These are phyloP conservation scores for Atlantisia rogersi DNA, from an alignment of 2,113 vertebrate species.

Conservation along the genomic window DNA sequence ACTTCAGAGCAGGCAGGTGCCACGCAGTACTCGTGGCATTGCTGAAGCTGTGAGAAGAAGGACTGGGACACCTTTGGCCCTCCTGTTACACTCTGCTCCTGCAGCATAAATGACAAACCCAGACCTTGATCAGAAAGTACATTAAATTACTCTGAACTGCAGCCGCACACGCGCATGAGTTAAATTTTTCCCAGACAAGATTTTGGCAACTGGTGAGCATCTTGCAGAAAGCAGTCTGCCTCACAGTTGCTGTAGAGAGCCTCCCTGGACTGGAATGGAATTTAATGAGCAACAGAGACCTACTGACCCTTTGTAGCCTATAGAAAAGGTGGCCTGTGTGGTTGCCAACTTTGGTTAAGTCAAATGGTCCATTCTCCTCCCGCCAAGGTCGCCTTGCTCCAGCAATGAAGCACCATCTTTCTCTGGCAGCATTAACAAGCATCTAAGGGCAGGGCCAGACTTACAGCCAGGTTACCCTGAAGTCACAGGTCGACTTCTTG, in stretches of 20 bases:
- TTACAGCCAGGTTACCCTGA: background rate
- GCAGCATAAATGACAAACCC: background rate
- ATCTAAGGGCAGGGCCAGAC: background rate
- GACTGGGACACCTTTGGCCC: background rate
- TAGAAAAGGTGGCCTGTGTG: background rate
- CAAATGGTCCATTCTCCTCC: background rate
- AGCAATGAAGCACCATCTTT: background rate
- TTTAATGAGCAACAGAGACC: background rate
- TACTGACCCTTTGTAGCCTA: background rate
- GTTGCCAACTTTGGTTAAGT: background rate
- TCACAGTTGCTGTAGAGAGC: background rate
- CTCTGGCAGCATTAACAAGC: background rate
- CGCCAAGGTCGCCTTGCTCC: background rate
- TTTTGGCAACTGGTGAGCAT: background rate
- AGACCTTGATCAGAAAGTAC: background rate
- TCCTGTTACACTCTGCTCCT: background rate
- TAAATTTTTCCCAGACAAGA: background rate
- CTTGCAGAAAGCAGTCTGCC: background rate
- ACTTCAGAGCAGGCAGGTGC: background rate
- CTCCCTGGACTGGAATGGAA: background rate
- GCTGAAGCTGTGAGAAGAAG: background rate
- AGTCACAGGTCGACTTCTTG: accelerated
- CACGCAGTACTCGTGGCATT: accelerated
- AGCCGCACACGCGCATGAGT: background rate
- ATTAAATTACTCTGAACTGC: background rate